These are phyloP conservation scores for Naja naja DNA, from an alignment of 2,113 vertebrate genomes.

Conservation along the genomic window DNA sequence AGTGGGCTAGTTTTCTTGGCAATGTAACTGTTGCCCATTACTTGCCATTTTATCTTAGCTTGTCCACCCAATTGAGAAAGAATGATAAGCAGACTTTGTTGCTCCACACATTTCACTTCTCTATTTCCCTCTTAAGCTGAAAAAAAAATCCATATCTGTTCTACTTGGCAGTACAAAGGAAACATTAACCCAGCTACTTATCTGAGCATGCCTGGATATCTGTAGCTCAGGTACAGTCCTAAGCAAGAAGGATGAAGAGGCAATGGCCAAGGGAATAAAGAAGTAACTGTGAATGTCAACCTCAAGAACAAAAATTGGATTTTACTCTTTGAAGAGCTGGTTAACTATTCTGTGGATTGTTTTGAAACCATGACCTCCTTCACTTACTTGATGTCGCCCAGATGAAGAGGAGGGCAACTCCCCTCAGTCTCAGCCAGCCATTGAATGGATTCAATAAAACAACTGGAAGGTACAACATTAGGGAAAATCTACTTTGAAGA, in stretches of 20 bases:
- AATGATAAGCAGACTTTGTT: background rate
- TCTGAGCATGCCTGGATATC: background rate
- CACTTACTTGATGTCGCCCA: background rate
- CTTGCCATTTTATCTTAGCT: background rate
- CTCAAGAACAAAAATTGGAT: background rate
- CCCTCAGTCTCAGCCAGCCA: background rate
- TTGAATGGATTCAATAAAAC: background rate
- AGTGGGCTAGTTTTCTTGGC: background rate
- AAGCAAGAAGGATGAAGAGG: background rate
- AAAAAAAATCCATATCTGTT: background rate
- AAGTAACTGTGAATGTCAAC: background rate
- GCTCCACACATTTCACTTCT: background rate
- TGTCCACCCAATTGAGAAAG: background rate
- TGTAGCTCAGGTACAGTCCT: background rate
- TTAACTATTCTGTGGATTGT: background rate
- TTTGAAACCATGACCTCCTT: background rate
- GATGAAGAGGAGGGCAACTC: background rate
- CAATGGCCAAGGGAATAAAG: background rate
- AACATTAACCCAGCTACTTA: background rate
- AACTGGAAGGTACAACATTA: background rate
- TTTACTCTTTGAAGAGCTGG: background rate
- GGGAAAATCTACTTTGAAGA: background rate
- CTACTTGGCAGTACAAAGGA: background rate
- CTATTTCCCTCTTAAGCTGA: background rate
- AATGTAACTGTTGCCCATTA: background rate